Base-by-base conservation (phyloP, 2,113 vertebrate species). In the Puffinus mauretanicus region DNA sequence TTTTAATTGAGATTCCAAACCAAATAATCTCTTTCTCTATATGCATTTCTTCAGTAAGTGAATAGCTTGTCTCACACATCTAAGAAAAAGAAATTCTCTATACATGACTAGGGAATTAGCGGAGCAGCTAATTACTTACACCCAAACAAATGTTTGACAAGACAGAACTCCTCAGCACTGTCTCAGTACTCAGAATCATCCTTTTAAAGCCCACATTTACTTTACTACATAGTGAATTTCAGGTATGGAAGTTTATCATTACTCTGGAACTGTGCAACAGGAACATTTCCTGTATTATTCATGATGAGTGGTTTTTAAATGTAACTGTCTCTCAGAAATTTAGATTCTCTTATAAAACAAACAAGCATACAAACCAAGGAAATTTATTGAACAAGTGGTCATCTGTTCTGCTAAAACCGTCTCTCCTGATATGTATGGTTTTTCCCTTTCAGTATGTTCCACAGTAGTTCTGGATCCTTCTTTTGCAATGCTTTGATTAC, bases 281-380 rank as follows among this genome's bases (percentile, higher is more conserved):
- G 76, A 96, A 82, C 55, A 71, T 94, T 89, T 88, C 44, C 38
- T 61, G 9, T 88, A 71, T 85, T 86, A 86, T 38, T 84, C 76
- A 82, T 76, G 38, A 80, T 44, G 16, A 90, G 32, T n/a, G 14
- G 21, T 29, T 95, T 96, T 42, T 80, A 94, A 96, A 95, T 42
- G 46, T 3, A 27, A 79, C 69, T 70, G 6, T 79, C 79, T 92
- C 88, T 96, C 67, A 92, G 72, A 95, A 89, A 88, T 88, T 81
- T 82, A 87, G 24, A 55, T 80, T 69, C n/a, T 95, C 42, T 78
- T 93, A 91, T 85, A 90, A 97, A 97, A 93, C 40, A 82, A 80
- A 73, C 52, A 93, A 82, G 79, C 9, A 66, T 36, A 54, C 5
- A 66, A 79, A 94, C 30, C 40, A 91, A 95, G 77, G 58, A n/a